Evolutionary conservation across 2,888 invertebrate genomes (phyloP).

Genomic region (Sericinus montela): DNA sequence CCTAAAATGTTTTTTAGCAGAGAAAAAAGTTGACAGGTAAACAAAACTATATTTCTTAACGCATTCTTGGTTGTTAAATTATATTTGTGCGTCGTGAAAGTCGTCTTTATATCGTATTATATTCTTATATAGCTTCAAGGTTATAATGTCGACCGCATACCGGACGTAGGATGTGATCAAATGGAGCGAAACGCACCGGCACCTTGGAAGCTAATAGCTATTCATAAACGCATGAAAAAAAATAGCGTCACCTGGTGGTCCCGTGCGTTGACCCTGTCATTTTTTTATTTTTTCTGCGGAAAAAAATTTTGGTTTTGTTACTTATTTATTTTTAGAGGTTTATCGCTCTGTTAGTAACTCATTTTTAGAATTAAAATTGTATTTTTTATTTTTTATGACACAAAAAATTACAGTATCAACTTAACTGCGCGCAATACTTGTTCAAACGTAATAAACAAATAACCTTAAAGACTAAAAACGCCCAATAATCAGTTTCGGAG

Average conservation of each 20-base stretch:
- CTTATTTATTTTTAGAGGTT: not conserved
- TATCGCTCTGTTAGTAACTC: too few species aligned
- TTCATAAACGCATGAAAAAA: constrained; percentile 40
- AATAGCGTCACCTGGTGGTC: constrained; percentile 24
- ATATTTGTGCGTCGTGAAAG: constrained; percentile 17
- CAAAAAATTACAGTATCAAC: too few species aligned
- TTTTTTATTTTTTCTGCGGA: too few species aligned
- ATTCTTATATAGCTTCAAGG: constrained; percentile 55
- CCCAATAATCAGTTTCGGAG: too few species aligned
- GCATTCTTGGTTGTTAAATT: constrained; percentile 27
- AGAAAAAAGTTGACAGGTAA: constrained; percentile 74
- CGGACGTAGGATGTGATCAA: constrained; percentile 50
- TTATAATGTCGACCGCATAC: constrained; percentile 53
- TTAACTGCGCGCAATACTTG: too few species aligned
- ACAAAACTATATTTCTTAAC: constrained; percentile 47
- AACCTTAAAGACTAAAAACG: too few species aligned
- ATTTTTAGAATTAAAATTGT: too few species aligned
- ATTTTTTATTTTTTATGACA: too few species aligned
- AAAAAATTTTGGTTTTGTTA: constrained; percentile 8
- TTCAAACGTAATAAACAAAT: too few species aligned
- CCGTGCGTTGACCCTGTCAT: constrained; percentile 7
- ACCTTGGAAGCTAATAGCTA: constrained; percentile 49
- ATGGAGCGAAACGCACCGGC: constrained; percentile 52
- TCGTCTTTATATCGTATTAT: constrained; percentile 17
- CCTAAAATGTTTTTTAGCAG: constrained; percentile 69